These are phyloP conservation scores for Marasmarcha lunaedactyla DNA, from an alignment of 2,888 invertebrate species.

Conservation along the genomic window DNA sequence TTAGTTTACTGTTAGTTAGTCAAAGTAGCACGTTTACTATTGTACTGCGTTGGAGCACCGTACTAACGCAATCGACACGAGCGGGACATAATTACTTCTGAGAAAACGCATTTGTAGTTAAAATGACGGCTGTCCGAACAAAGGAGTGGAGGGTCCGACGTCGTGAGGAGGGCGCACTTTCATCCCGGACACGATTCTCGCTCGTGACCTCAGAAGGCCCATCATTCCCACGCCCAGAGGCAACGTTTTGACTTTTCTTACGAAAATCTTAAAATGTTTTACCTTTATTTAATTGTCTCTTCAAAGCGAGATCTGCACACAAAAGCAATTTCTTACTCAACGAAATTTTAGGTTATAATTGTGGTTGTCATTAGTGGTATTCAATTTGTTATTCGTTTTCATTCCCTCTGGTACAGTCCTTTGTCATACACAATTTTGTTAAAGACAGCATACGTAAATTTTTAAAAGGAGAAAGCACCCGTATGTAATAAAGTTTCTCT, in stretches of 20 bases:
- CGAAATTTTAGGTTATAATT: too few relatives aligned
- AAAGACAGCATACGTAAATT: too few relatives aligned
- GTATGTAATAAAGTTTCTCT: constrained; percentile 14
- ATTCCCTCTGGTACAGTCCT: too few relatives aligned
- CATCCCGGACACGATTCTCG: constrained; percentile 35
- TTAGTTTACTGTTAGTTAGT: background rate
- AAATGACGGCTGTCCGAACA: constrained; percentile 23
- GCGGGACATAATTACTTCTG: too few relatives aligned
- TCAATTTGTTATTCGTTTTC: too few relatives aligned
- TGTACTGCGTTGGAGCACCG: background rate
- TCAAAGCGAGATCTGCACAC: too few relatives aligned
- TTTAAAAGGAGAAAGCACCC: constrained; percentile 13
- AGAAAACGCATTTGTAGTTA: constrained; percentile 6
- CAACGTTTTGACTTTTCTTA: background rate
- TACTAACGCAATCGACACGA: too few relatives aligned
- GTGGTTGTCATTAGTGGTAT: too few relatives aligned
- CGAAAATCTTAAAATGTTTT: too few relatives aligned
- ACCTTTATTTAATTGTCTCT: too few relatives aligned
- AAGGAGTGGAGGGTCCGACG: constrained; percentile 21
- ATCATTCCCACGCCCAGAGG: background rate
- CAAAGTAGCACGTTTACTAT: background rate
- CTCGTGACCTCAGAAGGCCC: constrained; percentile 16
- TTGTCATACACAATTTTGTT: too few relatives aligned
- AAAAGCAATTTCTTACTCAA: too few relatives aligned
- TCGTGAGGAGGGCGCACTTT: constrained; percentile 12